These are phyloP conservation scores for Nannospalax galili DNA, from an alignment of 2,113 vertebrate genomes.

Conservation along the genomic window DNA sequence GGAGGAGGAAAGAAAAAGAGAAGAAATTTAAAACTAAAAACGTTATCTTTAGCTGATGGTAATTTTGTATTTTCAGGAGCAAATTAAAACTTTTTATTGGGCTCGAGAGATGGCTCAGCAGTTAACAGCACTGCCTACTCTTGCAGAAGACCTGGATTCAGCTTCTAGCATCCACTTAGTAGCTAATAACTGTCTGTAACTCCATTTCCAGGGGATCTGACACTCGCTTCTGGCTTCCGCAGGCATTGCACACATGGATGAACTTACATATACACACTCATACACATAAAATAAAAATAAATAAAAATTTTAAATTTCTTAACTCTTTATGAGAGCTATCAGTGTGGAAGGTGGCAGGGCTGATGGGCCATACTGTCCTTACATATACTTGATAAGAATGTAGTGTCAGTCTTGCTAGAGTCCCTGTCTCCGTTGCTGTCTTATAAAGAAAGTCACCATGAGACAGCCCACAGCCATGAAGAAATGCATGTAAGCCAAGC, in stretches of 20 bases:
- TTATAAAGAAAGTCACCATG: background rate
- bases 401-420: background rate
- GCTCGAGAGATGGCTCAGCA: background rate
- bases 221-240: too few relatives aligned
- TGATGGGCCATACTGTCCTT: background rate
- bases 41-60: background rate
- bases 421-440: background rate
- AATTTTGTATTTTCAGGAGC: background rate
- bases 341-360: background rate
- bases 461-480: background rate
- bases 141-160: background rate
- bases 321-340: background rate
- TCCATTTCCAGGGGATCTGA: too few relatives aligned
- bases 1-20: too few relatives aligned
- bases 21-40: background rate
- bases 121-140: background rate
- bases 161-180: background rate
- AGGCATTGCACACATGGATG: too few relatives aligned
- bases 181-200: too few relatives aligned
- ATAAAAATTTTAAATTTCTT: too few relatives aligned
- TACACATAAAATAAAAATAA: too few relatives aligned
- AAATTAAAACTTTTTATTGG: background rate
- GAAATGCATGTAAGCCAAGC: background rate
- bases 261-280: too few relatives aligned
- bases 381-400: background rate